Evolutionary conservation across 1,140 invertebrate genomes (phyloP), one percentile per base, ranked within the genome.

Genomic region (Brachionus rotundiformis): DNA sequence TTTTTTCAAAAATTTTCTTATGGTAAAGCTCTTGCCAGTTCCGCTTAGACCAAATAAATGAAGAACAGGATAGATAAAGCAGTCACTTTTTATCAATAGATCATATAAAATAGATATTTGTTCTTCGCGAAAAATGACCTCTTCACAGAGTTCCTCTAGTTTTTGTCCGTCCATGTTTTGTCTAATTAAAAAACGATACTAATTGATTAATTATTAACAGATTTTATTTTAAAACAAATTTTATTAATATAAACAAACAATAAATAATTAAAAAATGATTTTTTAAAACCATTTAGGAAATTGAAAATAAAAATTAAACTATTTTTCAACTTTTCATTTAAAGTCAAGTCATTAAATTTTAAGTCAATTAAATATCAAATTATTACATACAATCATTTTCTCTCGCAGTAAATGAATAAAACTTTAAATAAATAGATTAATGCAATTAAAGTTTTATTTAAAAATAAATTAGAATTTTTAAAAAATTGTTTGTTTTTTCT

Each of bases 1-100:
- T 73, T 73, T 73, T 54, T 63, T 79, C 16, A 79, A 23, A 63
- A 79, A 79, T 79, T 79, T 79, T 59, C 47, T 19, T 13, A 79
- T 63, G 13, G 44, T 59, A 25, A 33, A 63, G 23, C 19, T 79
- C 25, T 79, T 79, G 6, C 76, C 76, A 23, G 76, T 79, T 7
- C 76, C 76, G 13, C 44, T 59, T 1, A 79, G 47, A 11, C 76
- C 76, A 59, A 59, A 79, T 36, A 79, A 36, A 79, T 79, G 76
- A 10, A 79, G 29, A 3, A 54, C n/a, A 23, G 76, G 76, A n/a
- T 54, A 54, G n/a, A 79, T 33, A 31, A 19, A 79, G 19, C 41
- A 3, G 3, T 79, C 47, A 27, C 7, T 39, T 63, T 59, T 63
- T 63, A 79, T 54, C 33, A 79, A 59, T 36, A 63, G 29, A 19